Evolutionary conservation across 2,113 vertebrate species (phyloP).

Genomic region (Caretta caretta): DNA sequence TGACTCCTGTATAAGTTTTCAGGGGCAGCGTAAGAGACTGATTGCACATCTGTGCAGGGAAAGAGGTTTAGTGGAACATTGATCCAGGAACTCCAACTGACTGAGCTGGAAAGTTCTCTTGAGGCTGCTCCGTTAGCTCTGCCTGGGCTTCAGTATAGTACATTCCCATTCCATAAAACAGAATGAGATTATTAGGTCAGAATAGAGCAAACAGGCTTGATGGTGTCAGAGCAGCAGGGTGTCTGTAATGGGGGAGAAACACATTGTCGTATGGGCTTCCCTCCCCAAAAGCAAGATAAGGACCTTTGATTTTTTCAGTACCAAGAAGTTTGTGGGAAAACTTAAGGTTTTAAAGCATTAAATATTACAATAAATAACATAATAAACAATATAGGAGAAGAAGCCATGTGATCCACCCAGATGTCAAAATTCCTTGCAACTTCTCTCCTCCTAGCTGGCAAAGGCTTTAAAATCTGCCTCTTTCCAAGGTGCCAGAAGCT

Average conservation of each 20-base stretch:
- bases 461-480: background rate
- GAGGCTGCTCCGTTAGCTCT: background rate
- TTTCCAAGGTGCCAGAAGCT: background rate
- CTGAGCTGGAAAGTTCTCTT: background rate
- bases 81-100: background rate
- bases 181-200: background rate
- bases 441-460: background rate
- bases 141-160: background rate
- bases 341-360: no score
- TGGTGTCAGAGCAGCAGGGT: background rate
- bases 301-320: no score
- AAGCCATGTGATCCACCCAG: fast-evolving
- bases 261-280: background rate
- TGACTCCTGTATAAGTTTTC: background rate
- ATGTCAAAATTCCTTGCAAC: background rate
- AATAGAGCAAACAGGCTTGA: background rate
- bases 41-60: background rate
- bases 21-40: background rate
- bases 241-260: background rate
- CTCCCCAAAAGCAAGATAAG: background rate
- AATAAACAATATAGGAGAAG: no score
- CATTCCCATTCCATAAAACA: background rate
- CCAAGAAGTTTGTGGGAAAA: no score
- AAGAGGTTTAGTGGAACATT: background rate
- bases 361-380: no score